Percentiles rank a stretch among this genome's conserved stretches.
These are phyloP conservation scores for Seriola aureovittata DNA, from an alignment of 2,113 vertebrate genomes.

Conservation along the genomic window DNA sequence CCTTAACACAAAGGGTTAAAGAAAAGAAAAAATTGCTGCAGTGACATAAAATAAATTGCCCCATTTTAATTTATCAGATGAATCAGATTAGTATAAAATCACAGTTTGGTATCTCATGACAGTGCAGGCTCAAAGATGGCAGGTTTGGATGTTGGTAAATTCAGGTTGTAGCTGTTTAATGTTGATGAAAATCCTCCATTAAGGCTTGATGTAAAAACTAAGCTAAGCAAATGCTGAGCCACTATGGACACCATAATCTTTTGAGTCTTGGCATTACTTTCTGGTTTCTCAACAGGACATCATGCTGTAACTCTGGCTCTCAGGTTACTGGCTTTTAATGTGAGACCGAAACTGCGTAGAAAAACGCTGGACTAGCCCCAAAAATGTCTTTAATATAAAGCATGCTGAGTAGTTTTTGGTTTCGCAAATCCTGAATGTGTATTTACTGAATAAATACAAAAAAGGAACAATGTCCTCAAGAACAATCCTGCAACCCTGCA, in stretches of 20 bases:
- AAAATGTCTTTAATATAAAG: not conserved
- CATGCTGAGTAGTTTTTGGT: not conserved
- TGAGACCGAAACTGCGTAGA: not conserved
- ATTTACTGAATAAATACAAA: not conserved
- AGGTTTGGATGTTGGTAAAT: not conserved
- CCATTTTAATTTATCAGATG: not conserved
- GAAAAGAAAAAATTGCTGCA: not conserved
- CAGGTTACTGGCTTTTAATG: slow-evolving; percentile 24
- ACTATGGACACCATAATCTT: not conserved
- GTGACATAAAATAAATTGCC: not conserved
- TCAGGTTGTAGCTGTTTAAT: not conserved
- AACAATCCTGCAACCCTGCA: not conserved
- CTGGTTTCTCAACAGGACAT: slow-evolving; percentile 37
- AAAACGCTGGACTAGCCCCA: not conserved
- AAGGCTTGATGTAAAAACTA: not conserved
- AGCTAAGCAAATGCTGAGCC: not conserved
- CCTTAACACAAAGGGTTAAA: not conserved
- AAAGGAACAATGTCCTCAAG: not conserved
- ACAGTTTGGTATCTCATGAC: not conserved
- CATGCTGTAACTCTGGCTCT: slow-evolving; percentile 14
- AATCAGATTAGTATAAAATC: not conserved
- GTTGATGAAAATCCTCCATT: not conserved
- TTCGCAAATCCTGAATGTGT: not conserved
- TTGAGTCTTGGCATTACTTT: slow-evolving; percentile 9
- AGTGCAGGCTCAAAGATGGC: not conserved